Conservation (phyloP, 2,113 vertebrate genomes). For the Fulmarus glacialis region DNA sequence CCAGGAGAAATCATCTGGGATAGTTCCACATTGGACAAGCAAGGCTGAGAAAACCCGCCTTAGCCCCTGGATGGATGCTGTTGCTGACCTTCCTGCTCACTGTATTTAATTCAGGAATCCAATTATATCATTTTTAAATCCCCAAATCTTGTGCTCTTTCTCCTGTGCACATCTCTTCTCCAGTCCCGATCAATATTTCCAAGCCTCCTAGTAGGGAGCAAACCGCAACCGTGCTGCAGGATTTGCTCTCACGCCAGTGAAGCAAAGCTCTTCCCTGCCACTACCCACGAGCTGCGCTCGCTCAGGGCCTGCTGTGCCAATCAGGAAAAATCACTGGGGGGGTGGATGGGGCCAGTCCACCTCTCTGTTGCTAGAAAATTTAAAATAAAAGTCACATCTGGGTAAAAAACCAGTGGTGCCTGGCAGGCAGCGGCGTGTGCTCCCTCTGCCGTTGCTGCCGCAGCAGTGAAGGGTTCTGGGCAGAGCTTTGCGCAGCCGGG, state of each 20-base stretch:
- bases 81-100: neutral
- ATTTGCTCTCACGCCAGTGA: neutral
- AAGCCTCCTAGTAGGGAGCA: neutral
- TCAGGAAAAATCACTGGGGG: neutral
- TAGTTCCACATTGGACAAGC: fast-evolving
- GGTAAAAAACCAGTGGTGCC: neutral
- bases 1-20: neutral
- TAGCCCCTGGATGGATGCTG: neutral
- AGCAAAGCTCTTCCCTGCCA: conserved; percentile 26
- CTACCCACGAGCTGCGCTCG: neutral
- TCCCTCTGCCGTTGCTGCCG: conserved; percentile 51
- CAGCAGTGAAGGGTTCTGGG: neutral
- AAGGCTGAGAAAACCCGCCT: neutral
- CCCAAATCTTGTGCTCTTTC: conserved; percentile 53
- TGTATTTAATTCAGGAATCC: conserved; percentile 35
- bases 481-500: fast-evolving
- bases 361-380: neutral
- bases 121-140: conserved; percentile 58
- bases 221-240: neutral
- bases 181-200: conserved; percentile 28
- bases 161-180: conserved; percentile 17
- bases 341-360: neutral
- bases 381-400: neutral
- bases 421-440: neutral
- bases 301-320: neutral